phyloP scores from a whole-genome alignment of 2,113 vertebrate genomes.

The Mystacornis crossleyi region DNA sequence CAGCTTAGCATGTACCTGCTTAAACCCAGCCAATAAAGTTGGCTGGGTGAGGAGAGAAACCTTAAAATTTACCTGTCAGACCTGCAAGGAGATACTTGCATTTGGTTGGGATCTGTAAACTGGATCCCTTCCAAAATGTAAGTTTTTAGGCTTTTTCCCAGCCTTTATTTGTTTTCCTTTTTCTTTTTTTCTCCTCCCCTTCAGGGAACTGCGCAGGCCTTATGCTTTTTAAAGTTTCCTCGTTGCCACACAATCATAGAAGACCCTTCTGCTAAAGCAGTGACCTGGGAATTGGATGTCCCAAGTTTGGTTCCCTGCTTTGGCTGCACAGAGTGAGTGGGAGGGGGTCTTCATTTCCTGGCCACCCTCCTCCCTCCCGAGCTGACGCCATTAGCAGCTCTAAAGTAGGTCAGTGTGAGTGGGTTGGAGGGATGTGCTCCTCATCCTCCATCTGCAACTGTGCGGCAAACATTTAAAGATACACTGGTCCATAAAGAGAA shows the following conservation, averaged over 20 bases:
- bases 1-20: neutral
- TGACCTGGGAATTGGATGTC: neutral
- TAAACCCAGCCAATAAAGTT: neutral
- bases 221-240: neutral
- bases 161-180: neutral
- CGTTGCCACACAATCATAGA: neutral
- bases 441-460: neutral
- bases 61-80: neutral
- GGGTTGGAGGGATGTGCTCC: neutral
- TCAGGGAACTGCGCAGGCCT: neutral
- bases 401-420: constrained; percentile 13
- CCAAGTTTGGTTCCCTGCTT: neutral
- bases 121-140: neutral
- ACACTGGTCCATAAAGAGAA: neutral
- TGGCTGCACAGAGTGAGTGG: neutral
- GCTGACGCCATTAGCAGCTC: neutral
- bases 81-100: neutral
- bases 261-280: neutral
- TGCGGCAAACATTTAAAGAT: neutral
- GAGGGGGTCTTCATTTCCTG: neutral
- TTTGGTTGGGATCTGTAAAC: neutral
- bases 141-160: fast-evolving
- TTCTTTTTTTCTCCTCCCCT: neutral
- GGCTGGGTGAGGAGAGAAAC: neutral
- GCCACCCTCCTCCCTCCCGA: too few relatives aligned